Evolutionary conservation across 2,888 invertebrate genomes (phyloP).

Genomic region (Ceraclea dissimilis): DNA sequence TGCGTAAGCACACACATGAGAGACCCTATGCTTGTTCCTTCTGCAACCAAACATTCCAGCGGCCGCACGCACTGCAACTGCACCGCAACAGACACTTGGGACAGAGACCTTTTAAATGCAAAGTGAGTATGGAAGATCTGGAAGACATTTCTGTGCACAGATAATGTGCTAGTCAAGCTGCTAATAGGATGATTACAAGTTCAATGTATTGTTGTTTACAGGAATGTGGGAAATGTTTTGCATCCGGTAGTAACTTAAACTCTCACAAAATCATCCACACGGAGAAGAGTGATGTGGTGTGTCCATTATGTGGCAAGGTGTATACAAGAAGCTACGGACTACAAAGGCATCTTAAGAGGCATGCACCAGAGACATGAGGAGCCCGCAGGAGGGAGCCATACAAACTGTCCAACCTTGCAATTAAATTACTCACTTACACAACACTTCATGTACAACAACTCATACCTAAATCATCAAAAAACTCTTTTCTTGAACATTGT

Average conservation of each 20-base stretch:
- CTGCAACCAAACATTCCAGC: neutral
- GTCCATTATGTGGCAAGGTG: neutral
- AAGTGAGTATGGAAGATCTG: neutral
- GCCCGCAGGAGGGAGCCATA: neutral
- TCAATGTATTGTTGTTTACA: neutral
- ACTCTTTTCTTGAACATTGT: too few species aligned
- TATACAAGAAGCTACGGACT: neutral
- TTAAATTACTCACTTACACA: too few species aligned
- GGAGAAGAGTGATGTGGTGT: neutral
- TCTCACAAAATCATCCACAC: slow-evolving; percentile 1
- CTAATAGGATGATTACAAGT: too few species aligned
- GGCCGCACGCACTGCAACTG: neutral
- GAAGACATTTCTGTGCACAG: neutral
- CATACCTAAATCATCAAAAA: too few species aligned
- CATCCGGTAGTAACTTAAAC: slow-evolving; percentile 1
- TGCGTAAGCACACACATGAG: neutral
- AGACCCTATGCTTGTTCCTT: slow-evolving; percentile 1
- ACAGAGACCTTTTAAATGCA: slow-evolving; percentile 2
- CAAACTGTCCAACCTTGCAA: too few species aligned
- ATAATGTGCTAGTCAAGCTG: too few species aligned
- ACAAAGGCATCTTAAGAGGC: neutral
- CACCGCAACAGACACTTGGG: neutral
- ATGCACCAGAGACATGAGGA: neutral
- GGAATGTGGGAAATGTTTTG: slow-evolving; percentile 1
- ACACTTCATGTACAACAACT: too few species aligned